phyloP scores from a whole-genome alignment of 2,888 invertebrate species.

The Eupithecia dodoneata region DNA sequence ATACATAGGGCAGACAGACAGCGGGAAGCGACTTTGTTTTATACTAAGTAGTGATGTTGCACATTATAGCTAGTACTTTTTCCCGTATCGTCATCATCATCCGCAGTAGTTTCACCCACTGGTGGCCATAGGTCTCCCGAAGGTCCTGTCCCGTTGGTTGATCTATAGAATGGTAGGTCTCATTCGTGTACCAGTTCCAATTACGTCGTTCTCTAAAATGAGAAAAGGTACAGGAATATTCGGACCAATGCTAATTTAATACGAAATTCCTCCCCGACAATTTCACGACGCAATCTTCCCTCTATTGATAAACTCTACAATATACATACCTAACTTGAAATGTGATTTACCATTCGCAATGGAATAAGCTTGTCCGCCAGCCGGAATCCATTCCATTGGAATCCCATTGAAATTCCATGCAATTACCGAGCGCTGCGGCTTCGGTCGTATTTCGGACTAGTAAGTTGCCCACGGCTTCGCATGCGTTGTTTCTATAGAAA shows the following conservation, averaged over 20 bases:
- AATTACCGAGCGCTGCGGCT: conserved; percentile 9
- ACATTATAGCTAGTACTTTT: neutral
- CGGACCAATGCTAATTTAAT: neutral
- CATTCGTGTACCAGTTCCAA: neutral
- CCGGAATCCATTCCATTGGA: conserved; percentile 15
- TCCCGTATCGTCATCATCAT: neutral
- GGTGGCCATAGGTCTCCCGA: neutral
- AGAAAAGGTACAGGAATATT: neutral
- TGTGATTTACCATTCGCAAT: conserved; percentile 14
- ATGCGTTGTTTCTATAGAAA: no score
- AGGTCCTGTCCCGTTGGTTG: neutral
- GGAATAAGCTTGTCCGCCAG: neutral
- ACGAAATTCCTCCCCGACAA: neutral
- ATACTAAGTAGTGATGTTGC: neutral
- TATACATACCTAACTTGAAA: neutral
- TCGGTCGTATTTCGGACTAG: neutral
- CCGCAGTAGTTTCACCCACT: neutral
- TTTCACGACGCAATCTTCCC: conserved; percentile 6
- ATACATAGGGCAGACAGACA: no score
- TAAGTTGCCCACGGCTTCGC: no score
- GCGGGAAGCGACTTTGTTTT: no score
- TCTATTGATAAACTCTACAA: conserved; percentile 12
- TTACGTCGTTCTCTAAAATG: neutral
- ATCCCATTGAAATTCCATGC: conserved; percentile 18
- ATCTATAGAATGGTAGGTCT: neutral